Evolutionary conservation across 2,113 vertebrate species (phyloP), one percentile per base, ranked within the genome.

Genomic region (Noturus placidus): DNA sequence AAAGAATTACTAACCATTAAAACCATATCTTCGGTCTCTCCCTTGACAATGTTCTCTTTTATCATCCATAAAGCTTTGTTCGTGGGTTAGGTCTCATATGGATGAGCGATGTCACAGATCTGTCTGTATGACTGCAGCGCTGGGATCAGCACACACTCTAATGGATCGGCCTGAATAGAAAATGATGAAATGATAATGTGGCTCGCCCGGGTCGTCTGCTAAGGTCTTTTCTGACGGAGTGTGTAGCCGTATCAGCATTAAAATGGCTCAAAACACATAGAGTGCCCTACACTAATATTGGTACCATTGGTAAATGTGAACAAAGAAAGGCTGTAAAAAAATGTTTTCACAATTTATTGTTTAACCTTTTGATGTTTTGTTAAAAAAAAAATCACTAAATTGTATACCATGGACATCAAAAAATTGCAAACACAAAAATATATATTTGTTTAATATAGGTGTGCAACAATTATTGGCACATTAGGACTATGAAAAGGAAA

Each of bases 111-210:
- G 10, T 83, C 38, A 83, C n/a, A 11, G 27, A 67, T 50, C 22
- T 83, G 61, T 17, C 38, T n/a, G 82, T 9, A 52, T 83, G 82
- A 46, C 38, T 83, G 82, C 61, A 67, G 82, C 61, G 1, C 57
- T 50, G 57, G 35, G 57, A 67, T 67, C 82, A 83, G 50, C 42
- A 82, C 81, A 20, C 82, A 67, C 61, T 6, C 81, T 65, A 67
- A 83, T 83, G 61, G 81, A 65, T 65, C 14, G 20, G 38, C 2
- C 6, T 65, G 81, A 65, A 83, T 19, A 67, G 38, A 83, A 30
- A 67, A 83, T 30, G 42, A 46, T 83, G 81, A 65, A 46, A 65
- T 65, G 81, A 50, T 83, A 65, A 83, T 65, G 81, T 50, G 56
- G 30, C 35, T 57, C 78, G 1, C 52, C 14, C 10, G 20, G 80